A percentile compares a stretch with the other conserved stretches of the same genome.
Evolutionary conservation across 2,888 invertebrate genomes (phyloP).

Genomic region (Lamellibrachia satsuma): DNA sequence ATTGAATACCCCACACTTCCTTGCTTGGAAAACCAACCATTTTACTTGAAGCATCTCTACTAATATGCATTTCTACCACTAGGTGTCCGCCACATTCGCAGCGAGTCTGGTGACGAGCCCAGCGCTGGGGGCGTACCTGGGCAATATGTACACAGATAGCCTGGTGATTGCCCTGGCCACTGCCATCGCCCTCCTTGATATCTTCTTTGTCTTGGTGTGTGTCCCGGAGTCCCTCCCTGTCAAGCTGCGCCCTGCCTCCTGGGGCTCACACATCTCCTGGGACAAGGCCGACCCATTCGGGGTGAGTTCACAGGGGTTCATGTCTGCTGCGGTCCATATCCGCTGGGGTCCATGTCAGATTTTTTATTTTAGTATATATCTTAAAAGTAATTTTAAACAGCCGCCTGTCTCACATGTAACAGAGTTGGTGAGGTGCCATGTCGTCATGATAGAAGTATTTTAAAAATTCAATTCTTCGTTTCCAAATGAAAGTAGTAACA

Average conservation of each 20-base stretch:
- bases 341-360: too few relatives aligned
- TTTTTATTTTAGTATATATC: too few relatives aligned
- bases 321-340: too few relatives aligned
- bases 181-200: constrained; percentile 91
- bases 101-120: constrained; percentile 99
- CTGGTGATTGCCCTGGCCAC: constrained; percentile 95
- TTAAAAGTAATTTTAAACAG: too few relatives aligned
- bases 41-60: not conserved
- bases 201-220: constrained; percentile 96
- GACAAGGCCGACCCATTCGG: constrained; percentile 97
- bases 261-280: constrained; percentile 74
- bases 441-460: too few relatives aligned
- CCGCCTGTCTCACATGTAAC: too few relatives aligned
- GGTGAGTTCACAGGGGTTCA: constrained; percentile 66
- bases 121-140: constrained; percentile 82
- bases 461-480: too few relatives aligned
- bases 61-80: constrained; percentile 28
- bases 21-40: too few relatives aligned
- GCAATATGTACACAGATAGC: constrained; percentile 79
- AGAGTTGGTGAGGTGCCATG: too few relatives aligned
- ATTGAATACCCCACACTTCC: too few relatives aligned
- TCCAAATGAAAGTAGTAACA: too few relatives aligned
- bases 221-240: constrained; percentile 98
- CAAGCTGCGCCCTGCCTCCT: constrained; percentile 75
- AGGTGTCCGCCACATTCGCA: constrained; percentile 96